These are phyloP conservation scores for Triplophysa dalaica DNA, from an alignment of 2,113 vertebrate species.

Conservation along the genomic window DNA sequence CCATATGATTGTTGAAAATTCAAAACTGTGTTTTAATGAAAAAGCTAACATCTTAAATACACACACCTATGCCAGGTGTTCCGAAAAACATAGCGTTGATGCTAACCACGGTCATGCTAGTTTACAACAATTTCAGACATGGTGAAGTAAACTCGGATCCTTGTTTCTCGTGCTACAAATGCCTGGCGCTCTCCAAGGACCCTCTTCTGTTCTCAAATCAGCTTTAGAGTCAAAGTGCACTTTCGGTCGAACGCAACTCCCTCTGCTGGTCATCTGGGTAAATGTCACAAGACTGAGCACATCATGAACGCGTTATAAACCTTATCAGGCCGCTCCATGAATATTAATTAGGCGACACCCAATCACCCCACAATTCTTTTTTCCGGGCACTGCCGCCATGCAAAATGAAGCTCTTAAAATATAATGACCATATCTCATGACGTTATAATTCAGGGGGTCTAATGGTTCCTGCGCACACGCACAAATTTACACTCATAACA, in stretches of 20 bases:
- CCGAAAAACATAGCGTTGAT: slow-evolving; percentile 2
- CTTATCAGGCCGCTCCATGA: too few species aligned
- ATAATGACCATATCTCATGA: too few species aligned
- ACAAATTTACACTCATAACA: background rate
- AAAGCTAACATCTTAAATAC: slow-evolving; percentile 39
- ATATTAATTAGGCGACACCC: background rate
- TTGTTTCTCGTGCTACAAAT: slow-evolving; percentile 3
- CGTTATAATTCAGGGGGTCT: too few species aligned
- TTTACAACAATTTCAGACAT: slow-evolving; percentile 6
- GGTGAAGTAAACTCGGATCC: slow-evolving; percentile 13
- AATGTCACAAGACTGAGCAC: slow-evolving; percentile 15
- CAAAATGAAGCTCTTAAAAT: too few species aligned
- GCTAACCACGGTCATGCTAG: slow-evolving; percentile 17
- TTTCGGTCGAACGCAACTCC: slow-evolving; percentile 45
- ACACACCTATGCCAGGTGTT: background rate
- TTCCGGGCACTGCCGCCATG: too few species aligned
- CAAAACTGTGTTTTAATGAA: background rate
- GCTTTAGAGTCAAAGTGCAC: background rate
- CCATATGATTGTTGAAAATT: slow-evolving; percentile 51
- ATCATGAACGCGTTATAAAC: background rate
- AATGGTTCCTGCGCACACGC: background rate
- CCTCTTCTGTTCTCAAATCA: slow-evolving; percentile 18
- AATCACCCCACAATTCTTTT: background rate
- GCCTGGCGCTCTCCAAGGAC: background rate
- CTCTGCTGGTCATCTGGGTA: slow-evolving; percentile 49